phyloP scores from a whole-genome alignment of 2,113 vertebrate genomes.

The Eurypyga helias region DNA sequence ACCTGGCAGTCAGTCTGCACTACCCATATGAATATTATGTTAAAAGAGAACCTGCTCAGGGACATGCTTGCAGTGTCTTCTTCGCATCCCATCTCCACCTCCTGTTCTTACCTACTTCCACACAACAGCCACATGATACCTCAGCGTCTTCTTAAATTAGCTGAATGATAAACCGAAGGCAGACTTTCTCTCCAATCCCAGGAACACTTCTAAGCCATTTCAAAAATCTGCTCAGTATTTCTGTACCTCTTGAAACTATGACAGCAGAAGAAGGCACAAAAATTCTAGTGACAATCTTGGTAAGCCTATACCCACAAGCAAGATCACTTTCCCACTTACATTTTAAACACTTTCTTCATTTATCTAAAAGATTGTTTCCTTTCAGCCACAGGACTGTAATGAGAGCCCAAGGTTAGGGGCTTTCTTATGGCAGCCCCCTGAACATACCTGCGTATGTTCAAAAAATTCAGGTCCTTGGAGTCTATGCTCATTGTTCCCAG shows the following conservation, averaged over 20 bases:
- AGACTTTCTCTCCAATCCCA: not conserved
- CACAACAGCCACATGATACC: not conserved
- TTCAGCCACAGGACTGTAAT: not conserved
- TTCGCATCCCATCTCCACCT: not conserved
- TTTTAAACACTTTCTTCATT: not conserved
- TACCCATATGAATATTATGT: not conserved
- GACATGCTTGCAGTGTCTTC: not conserved
- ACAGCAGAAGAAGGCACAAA: not conserved
- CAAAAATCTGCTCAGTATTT: not conserved
- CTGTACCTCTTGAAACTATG: not conserved
- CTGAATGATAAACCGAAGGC: not conserved
- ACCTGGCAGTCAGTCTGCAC: not conserved
- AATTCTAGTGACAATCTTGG: not conserved
- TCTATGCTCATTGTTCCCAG: accelerated
- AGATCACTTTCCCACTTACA: not conserved
- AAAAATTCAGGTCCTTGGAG: not conserved
- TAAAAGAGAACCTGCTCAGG: not conserved
- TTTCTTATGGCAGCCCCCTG: not conserved
- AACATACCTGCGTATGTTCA: not conserved
- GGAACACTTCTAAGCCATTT: not conserved
- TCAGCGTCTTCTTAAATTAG: not conserved
- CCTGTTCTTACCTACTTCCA: not conserved
- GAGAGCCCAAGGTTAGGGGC: not conserved
- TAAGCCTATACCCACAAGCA: not conserved
- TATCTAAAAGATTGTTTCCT: not conserved